These are phyloP conservation scores for Morpho deidamia DNA, from an alignment of 2,888 invertebrate genomes.

Conservation along the genomic window DNA sequence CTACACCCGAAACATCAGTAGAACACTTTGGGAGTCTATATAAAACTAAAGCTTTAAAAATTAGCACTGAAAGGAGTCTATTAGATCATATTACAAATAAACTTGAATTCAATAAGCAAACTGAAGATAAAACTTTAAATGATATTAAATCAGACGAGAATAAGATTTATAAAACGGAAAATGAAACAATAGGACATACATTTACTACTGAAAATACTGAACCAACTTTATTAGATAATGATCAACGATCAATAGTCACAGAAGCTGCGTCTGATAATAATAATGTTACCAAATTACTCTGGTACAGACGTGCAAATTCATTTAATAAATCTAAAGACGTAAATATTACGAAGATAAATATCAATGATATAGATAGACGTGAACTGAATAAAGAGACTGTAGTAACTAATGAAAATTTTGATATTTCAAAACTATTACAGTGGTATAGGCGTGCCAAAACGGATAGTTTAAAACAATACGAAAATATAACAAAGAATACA, in stretches of 20 bases:
- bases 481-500: too few species aligned
- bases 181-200: background rate
- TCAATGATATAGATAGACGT: background rate
- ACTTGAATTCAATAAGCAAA: background rate
- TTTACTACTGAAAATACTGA: background rate
- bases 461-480: too few species aligned
- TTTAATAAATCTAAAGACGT: background rate
- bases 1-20: background rate
- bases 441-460: too few species aligned
- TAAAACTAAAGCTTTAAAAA: background rate
- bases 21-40: slow-evolving; percentile 20
- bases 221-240: background rate
- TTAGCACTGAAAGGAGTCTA: background rate
- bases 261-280: background rate
- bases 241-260: background rate
- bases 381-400: too few species aligned
- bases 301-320: background rate
- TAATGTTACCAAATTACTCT: background rate
- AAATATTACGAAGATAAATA: background rate
- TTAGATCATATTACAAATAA: background rate
- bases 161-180: background rate
- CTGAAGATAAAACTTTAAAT: background rate
- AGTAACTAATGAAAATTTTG: too few species aligned
- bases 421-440: too few species aligned
- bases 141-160: background rate